phyloP scores from a whole-genome alignment of 2,888 invertebrate species.

The Lasioglossum oenotherae region DNA sequence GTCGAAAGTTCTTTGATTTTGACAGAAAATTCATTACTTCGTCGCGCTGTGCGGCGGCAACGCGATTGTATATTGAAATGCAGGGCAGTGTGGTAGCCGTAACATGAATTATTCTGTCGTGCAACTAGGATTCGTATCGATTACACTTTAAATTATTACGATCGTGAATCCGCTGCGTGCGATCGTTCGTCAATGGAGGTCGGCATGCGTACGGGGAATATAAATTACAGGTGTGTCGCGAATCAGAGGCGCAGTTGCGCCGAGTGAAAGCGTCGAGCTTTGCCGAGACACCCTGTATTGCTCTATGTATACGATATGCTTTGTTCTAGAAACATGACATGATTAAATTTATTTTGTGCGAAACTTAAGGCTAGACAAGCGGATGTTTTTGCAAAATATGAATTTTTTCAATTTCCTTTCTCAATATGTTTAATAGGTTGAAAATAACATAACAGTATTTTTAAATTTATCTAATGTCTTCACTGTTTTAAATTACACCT shows the following conservation, averaged over 20 bases:
- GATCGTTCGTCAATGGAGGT: not conserved
- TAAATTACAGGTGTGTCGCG: not conserved
- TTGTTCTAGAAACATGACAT: not conserved
- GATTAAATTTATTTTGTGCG: not conserved
- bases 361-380: too few species aligned
- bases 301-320: too few species aligned
- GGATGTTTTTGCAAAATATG: too few species aligned
- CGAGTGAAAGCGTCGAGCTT: not conserved
- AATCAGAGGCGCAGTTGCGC: too few species aligned
- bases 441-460: too few species aligned
- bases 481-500: too few species aligned
- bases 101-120: conserved; percentile 3
- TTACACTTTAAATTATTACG: conserved; percentile 9
- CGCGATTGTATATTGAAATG: not conserved
- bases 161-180: not conserved
- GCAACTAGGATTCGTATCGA: not conserved
- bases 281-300: not conserved
- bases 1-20: too few species aligned
- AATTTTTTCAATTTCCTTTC: too few species aligned
- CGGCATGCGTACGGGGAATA: not conserved
- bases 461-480: too few species aligned
- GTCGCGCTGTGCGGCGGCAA: not conserved
- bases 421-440: too few species aligned
- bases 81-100: not conserved
- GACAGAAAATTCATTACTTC: too few species aligned